Base-by-base conservation (phyloP, 1,140 invertebrate genomes). In the Drosophila bipectinata region DNA sequence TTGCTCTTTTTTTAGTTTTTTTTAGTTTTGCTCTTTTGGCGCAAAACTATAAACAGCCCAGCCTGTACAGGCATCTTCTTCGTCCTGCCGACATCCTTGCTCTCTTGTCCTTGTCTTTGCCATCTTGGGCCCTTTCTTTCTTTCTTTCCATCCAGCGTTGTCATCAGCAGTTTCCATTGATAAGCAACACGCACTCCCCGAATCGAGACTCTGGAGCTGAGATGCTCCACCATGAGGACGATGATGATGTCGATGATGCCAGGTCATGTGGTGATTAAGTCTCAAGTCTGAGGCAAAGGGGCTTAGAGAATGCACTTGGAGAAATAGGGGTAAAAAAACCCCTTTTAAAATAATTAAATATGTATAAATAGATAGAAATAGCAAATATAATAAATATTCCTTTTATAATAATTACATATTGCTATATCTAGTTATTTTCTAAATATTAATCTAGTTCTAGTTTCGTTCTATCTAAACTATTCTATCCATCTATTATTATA, bases 21-120 rank as follows among this genome's bases (percentile, higher is more conserved):
- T n/a, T n/a, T n/a, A n/a, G n/a, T n/a, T n/a, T n/a, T n/a, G 60
- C 52, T 52, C 49, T 34, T 26, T 37, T 44, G 55, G 55, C 26
- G 26, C 54, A 45, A 62, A 84, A 84, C 77, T 76, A 84, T 83
- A 82, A 82, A 83, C 80, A 79, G 79, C 75, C 75, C 79, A 78
- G 79, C 75, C 79, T 78, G 44, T 4, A 41, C 4, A 18, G 26
- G 6, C 28, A 32, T 7, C 15, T 3, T 52, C 26, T 21, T 61
- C 51, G 59, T 62, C 59, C 59, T 54, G 37, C 9, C 28, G n/a
- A 8, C 14, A 28, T 49, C 62, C 47, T 10, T 21, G 21, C 21
- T 21, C 21, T 21, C 21, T 21, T 21, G 21, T 21, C 21, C 21
- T 21, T 21, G 21, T 21, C 21, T 18, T 18, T 18, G 18, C 21